Percentiles rank a stretch among this genome's conserved stretches.
Conservation (phyloP, 2,888 invertebrate species). For the Rhagium mordax region DNA sequence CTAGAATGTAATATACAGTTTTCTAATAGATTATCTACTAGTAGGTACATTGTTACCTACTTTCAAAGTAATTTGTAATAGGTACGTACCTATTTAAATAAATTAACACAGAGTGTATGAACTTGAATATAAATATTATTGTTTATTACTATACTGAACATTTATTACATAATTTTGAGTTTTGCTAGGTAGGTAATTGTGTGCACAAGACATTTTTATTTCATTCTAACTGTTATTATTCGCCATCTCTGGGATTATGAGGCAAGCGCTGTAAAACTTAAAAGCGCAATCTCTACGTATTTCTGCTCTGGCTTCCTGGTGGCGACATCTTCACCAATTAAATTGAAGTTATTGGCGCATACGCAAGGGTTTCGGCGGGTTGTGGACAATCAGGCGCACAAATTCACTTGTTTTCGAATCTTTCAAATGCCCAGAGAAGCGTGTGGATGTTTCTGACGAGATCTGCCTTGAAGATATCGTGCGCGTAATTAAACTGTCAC, state of each 20-base stretch:
- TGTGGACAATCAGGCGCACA: slow-evolving; percentile 51
- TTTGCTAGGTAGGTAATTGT: too few species aligned
- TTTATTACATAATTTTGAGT: too few species aligned
- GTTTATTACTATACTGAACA: too few species aligned
- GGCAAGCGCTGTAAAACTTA: neutral
- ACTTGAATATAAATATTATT: too few species aligned
- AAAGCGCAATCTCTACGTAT: neutral
- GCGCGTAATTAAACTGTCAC: slow-evolving; percentile 55
- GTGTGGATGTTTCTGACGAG: slow-evolving; percentile 44
- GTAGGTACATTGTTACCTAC: too few species aligned
- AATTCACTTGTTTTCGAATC: slow-evolving; percentile 50
- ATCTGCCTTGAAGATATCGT: slow-evolving; percentile 43
- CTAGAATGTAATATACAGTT: too few species aligned
- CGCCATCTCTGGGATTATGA: neutral
- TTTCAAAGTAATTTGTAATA: too few species aligned
- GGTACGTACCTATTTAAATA: too few species aligned
- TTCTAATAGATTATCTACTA: too few species aligned
- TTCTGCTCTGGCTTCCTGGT: neutral
- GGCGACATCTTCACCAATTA: slow-evolving; percentile 38
- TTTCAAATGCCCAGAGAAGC: slow-evolving; percentile 46
- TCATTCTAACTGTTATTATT: neutral
- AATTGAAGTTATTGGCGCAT: slow-evolving; percentile 46
- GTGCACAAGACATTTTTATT: too few species aligned
- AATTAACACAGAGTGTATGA: too few species aligned
- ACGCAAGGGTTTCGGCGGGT: slow-evolving; percentile 54